Evolutionary conservation across 2,888 invertebrate species (phyloP), one percentile per base, ranked within the genome.

Genomic region (Portevinia maculata): DNA sequence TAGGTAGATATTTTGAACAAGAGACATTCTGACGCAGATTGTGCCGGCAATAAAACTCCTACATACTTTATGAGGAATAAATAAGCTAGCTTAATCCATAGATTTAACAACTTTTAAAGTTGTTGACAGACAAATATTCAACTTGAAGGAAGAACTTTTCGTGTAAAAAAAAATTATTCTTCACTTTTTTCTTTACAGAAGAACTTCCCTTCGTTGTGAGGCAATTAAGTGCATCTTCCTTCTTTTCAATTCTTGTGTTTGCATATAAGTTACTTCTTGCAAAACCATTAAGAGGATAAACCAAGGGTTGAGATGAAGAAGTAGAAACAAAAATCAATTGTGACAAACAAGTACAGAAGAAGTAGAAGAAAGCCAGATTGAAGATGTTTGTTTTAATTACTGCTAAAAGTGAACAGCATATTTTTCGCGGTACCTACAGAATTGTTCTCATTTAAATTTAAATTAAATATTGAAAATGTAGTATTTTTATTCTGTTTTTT

Each of bases 171-270:
- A 9, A 11, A 17, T 5, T 44, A 4, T 17, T 44, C 67, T 67
- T 55, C 28, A 53, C 46, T 55, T 57, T 69, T 53, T 60, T 67
- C n/a, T 78, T 41, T 15, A 17, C 53, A 11, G 28, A 19, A 8
- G 30, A 41, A 24, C 32, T 37, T 17, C 48, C 48, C 9, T 48
- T 59, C 4, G 11, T 52, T 52, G 3, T 8, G 46, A 78, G 79
- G 75, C 85, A 87, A 87, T 87, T 87, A 87, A 86, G 85, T 85
- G 83, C 83, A 85, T 85, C 87, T 85, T 85, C 78, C 57, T 76
- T 65, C 53, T 67, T 78, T 71, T 55, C 46, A 65, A 55, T 71
- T 76, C 48, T 62, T 75, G 55, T 83, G 78, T 83, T 78, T 83
- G 71, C 71, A 78, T 78, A 57, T 76, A 78, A 83, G 71, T 60